Conservation (phyloP, 2,888 invertebrate genomes). For the Agrotis segetum region DNA sequence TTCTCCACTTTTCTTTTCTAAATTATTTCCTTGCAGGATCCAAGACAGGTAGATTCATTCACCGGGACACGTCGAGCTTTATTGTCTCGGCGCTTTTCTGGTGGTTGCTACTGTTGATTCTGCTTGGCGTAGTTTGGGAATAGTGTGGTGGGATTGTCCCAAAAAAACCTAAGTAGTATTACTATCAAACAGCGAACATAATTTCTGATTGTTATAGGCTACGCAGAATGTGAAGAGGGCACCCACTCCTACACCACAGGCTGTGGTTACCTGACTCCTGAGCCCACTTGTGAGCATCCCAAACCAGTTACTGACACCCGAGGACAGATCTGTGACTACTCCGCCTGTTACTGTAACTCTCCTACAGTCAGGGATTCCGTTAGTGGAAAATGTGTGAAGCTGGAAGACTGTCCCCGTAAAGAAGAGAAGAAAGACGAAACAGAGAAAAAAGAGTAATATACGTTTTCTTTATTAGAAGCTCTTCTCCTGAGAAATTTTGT, state of each 20-base stretch:
- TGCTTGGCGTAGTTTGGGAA: too few species aligned
- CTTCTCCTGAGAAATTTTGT: neutral
- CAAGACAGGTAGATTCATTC: too few species aligned
- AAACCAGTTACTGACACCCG: constrained; percentile 56
- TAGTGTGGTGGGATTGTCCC: too few species aligned
- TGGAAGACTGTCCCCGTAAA: constrained; percentile 74
- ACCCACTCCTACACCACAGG: constrained; percentile 72
- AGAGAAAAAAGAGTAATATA: too few species aligned
- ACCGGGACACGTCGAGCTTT: too few species aligned
- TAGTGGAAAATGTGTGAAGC: constrained; percentile 70
- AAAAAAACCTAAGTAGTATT: too few species aligned
- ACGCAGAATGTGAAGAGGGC: constrained; percentile 68
- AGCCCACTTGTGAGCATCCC: constrained; percentile 78
- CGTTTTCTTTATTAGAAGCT: neutral
- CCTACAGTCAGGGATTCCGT: constrained; percentile 76
- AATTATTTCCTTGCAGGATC: too few species aligned
- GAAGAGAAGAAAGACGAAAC: too few species aligned
- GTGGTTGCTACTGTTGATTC: too few species aligned
- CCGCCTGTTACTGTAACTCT: constrained; percentile 76
- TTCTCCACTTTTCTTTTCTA: too few species aligned
- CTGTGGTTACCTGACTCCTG: constrained; percentile 70
- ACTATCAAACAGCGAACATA: too few species aligned
- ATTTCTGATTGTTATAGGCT: constrained; percentile 59
- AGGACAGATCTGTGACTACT: constrained; percentile 31
- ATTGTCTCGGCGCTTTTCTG: too few species aligned